Evolutionary conservation across 2,888 invertebrate species (phyloP), one percentile per base, ranked within the genome.

Genomic region (Lamproptera curius): DNA sequence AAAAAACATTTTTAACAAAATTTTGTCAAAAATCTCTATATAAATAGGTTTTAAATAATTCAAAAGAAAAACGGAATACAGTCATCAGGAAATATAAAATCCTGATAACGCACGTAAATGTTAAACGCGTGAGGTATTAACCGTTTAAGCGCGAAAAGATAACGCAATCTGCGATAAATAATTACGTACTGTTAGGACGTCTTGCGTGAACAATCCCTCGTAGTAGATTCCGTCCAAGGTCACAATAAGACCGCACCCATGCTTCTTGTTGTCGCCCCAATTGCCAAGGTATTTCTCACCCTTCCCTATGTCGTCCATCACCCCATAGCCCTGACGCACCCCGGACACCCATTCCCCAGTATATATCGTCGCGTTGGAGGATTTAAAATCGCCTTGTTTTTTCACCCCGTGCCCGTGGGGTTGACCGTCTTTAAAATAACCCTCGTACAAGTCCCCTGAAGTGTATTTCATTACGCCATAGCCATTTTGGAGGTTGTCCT

Each of bases 261-360:
- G 93, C 53, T 94, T 93, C 69, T 92, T 91, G 69, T 95, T 95
- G 54, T 96, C 95, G 51, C 89, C 90, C 95, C 97, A 97, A 76
- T 92, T 92, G 4, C 97, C 97, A 74, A 97, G 90, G 75, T 97
- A 97, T 73, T 97, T 96, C 73, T 96, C 95, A 1, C 96, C 96
- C 61, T 92, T 93, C 16, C 92, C 90, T 41, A 95, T 94, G 63
- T 96, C 94, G 66, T 97, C 96, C 89, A 95, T 92, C 1, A 97
- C 94, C 0, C 97, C 97, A 62, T 97, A 97, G 0, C 97, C 97
- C 58, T 93, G 92, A 58, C 92, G 93, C 1, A 90, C 89, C 14
- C 96, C 96, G 42, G 88, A 88, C 10, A 90, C 87, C 93, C 96
- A 97, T 65, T 96, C 96, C 0, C 97, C 97, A n/a, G 96, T 94